A percentile compares a stretch with the other conserved stretches of the same genome.
Evolutionary conservation across 2,797 vertebrate species (phyloP).

Genomic region (Darevskia nairensis): DNA sequence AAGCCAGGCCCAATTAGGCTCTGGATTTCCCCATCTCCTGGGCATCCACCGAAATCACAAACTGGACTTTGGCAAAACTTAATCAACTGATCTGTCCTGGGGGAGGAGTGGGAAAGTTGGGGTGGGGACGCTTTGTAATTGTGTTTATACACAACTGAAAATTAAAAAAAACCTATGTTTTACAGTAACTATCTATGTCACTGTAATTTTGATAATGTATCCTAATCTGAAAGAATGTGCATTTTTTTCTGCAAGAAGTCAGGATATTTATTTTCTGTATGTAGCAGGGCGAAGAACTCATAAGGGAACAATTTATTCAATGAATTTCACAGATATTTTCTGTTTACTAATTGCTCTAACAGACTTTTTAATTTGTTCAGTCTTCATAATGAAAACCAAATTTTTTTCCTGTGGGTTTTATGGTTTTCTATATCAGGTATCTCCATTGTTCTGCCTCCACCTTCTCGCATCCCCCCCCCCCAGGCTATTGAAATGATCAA

Average conservation of each 20-base stretch:
- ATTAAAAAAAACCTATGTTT: no score
- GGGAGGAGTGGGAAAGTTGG: no score
- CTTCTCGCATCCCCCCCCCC: no score
- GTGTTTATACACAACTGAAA: constrained; percentile 27
- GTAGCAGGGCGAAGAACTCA: constrained; percentile 47
- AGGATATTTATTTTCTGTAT: constrained; percentile 46
- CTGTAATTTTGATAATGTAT: constrained; percentile 3
- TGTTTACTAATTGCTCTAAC: constrained; percentile 37
- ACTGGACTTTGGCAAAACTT: no score
- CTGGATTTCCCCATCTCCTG: constrained; percentile 34
- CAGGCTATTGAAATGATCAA: not conserved
- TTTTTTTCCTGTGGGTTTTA: constrained; percentile 40
- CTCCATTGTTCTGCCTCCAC: not conserved
- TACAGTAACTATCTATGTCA: not conserved
- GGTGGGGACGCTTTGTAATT: no score
- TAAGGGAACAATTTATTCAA: constrained; percentile 32
- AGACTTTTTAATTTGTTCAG: constrained; percentile 49
- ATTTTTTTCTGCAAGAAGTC: constrained; percentile 40
- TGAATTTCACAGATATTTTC: constrained; percentile 40
- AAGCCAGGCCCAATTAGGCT: constrained; percentile 63
- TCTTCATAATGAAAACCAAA: constrained; percentile 42
- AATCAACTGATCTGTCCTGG: no score
- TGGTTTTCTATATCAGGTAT: constrained; percentile 14
- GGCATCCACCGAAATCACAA: no score
- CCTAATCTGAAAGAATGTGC: constrained; percentile 14